Percentiles rank a stretch among this genome's conserved stretches.
phyloP scores from a whole-genome alignment of 2,113 vertebrate genomes.

The Leucoraja erinaceus region DNA sequence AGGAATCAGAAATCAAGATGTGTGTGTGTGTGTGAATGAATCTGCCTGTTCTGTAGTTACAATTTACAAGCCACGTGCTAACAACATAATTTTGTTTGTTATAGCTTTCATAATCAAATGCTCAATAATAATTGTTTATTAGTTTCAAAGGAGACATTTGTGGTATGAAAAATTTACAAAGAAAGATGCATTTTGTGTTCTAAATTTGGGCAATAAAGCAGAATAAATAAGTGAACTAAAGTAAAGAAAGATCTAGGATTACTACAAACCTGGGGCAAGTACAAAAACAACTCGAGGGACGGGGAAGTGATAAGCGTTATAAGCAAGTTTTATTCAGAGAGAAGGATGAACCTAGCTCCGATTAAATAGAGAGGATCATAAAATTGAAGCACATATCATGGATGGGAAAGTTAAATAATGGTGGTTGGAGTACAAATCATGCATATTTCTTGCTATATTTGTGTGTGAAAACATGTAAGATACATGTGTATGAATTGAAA shows the following conservation, averaged over 20 bases:
- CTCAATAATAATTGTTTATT: neutral
- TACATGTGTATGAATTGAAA: too few species aligned
- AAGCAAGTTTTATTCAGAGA: neutral
- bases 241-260: neutral
- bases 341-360: neutral
- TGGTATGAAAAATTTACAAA: neutral
- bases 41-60: neutral
- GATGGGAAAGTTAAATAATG: neutral
- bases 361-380: neutral
- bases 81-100: neutral
- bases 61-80: neutral
- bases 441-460: neutral
- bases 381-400: neutral
- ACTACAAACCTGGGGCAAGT: neutral
- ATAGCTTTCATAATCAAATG: neutral
- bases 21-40: neutral
- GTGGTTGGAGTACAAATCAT: neutral
- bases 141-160: neutral
- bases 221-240: neutral
- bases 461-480: too few species aligned
- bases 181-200: neutral
- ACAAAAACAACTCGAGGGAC: neutral
- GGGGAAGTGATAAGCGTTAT: too few species aligned
- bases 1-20: too few species aligned
- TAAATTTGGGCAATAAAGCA: neutral